These are phyloP conservation scores for Cinclus cinclus DNA, from an alignment of 2,113 vertebrate species.

Conservation along the genomic window DNA sequence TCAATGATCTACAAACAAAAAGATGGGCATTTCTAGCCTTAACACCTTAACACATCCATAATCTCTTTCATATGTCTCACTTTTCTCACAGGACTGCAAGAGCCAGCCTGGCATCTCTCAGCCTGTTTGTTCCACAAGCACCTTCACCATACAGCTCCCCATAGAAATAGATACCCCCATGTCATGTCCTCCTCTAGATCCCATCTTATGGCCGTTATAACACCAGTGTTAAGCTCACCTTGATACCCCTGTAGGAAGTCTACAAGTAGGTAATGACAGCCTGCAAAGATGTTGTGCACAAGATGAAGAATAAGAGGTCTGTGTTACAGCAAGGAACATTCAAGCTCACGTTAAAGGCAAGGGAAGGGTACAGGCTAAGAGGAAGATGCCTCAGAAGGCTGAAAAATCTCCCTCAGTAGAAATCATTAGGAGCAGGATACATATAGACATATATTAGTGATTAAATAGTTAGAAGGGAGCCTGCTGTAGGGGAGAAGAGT, in stretches of 20 bases:
- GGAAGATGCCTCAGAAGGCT: background rate
- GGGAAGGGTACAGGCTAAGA: background rate
- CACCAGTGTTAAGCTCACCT: background rate
- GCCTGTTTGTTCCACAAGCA: rapidly evolving
- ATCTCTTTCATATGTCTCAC: background rate
- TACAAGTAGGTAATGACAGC: background rate
- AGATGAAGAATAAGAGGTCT: background rate
- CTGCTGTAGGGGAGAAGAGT: background rate
- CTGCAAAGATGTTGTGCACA: background rate
- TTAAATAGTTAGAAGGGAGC: background rate
- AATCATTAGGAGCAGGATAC: background rate
- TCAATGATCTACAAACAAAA: background rate
- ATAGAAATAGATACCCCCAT: background rate
- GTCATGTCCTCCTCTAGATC: background rate
- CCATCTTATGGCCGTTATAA: background rate
- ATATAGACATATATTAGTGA: background rate
- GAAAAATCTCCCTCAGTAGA: background rate
- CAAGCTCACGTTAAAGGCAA: background rate
- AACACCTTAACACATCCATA: background rate
- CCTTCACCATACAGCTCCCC: background rate
- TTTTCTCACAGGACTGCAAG: background rate
- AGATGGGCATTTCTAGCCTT: background rate
- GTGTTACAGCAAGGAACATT: background rate
- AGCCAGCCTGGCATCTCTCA: background rate
- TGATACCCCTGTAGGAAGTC: background rate